A percentile compares a stretch with the other conserved stretches of the same genome.
phyloP scores from a whole-genome alignment of 2,797 vertebrate species.

The Parambassis ranga region DNA sequence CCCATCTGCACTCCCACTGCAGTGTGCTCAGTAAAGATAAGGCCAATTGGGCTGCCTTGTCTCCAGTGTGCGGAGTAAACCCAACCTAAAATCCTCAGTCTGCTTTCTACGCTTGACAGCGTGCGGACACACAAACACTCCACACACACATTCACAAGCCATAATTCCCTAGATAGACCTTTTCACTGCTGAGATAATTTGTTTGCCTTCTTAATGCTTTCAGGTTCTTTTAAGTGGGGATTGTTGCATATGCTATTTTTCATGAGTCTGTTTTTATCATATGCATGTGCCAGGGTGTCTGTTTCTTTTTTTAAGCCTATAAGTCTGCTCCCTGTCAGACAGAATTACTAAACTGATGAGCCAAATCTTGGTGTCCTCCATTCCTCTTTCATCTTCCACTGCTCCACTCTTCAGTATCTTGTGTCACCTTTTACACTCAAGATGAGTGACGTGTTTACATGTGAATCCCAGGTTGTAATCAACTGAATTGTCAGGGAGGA shows the following conservation, averaged over 20 bases:
- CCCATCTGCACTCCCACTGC: constrained; percentile 22
- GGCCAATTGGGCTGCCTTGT: constrained; percentile 28
- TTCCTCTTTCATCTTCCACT: constrained; percentile 22
- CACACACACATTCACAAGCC: background rate
- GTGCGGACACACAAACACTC: background rate
- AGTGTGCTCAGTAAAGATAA: constrained; percentile 57
- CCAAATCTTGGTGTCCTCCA: constrained; percentile 26
- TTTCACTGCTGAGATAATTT: constrained; percentile 23
- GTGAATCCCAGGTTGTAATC: constrained; percentile 16
- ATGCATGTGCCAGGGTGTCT: background rate
- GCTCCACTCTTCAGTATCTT: constrained; percentile 1
- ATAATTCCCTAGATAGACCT: background rate
- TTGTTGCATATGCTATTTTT: constrained; percentile 11
- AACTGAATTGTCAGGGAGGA: constrained; percentile 1
- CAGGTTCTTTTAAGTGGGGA: background rate
- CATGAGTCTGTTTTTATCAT: constrained; percentile 1
- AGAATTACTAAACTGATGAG: constrained; percentile 49
- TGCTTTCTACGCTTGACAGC: constrained; percentile 9
- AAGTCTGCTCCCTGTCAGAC: constrained; percentile 29
- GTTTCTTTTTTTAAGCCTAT: constrained; percentile 30
- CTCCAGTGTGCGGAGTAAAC: constrained; percentile 29
- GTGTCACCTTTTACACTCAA: constrained; percentile 24
- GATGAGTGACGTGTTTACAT: constrained; percentile 7
- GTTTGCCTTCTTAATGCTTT: constrained; percentile 10
- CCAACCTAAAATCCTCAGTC: constrained; percentile 25